These are phyloP conservation scores for Myiopsitta monachus DNA, from an alignment of 2,113 vertebrate species.

Conservation along the genomic window DNA sequence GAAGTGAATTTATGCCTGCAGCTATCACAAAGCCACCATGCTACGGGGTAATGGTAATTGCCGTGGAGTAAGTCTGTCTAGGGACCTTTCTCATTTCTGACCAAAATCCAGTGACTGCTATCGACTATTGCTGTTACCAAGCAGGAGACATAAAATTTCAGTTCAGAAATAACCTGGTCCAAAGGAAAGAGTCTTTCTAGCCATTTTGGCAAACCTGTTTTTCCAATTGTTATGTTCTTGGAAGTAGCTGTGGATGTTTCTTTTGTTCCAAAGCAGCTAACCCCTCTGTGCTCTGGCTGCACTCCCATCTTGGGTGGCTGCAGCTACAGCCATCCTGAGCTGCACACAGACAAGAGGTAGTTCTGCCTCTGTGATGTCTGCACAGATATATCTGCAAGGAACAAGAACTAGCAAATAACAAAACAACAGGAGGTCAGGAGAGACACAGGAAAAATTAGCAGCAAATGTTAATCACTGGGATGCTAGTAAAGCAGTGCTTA, in stretches of 20 bases:
- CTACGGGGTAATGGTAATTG: background rate
- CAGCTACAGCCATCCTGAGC: background rate
- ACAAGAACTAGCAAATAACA: background rate
- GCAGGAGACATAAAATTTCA: background rate
- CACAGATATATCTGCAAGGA: background rate
- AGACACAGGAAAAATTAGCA: background rate
- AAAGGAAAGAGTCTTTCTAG: background rate
- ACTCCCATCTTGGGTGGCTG: background rate
- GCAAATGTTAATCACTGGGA: background rate
- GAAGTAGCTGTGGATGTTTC: background rate
- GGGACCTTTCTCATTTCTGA: background rate
- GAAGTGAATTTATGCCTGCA: background rate
- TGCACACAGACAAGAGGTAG: background rate
- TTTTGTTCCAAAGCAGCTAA: background rate
- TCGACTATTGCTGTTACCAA: background rate
- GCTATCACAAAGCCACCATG: background rate
- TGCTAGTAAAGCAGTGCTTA: background rate
- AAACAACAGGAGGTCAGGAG: background rate
- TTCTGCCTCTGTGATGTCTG: background rate
- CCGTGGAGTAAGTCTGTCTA: background rate
- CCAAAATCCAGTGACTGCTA: background rate
- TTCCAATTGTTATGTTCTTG: background rate
- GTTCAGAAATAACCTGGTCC: background rate
- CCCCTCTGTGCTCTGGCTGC: background rate
- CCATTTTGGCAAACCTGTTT: background rate